These are phyloP conservation scores for Cyphomyrus plagiostoma DNA, from an alignment of 2,113 vertebrate genomes.

Conservation along the genomic window DNA sequence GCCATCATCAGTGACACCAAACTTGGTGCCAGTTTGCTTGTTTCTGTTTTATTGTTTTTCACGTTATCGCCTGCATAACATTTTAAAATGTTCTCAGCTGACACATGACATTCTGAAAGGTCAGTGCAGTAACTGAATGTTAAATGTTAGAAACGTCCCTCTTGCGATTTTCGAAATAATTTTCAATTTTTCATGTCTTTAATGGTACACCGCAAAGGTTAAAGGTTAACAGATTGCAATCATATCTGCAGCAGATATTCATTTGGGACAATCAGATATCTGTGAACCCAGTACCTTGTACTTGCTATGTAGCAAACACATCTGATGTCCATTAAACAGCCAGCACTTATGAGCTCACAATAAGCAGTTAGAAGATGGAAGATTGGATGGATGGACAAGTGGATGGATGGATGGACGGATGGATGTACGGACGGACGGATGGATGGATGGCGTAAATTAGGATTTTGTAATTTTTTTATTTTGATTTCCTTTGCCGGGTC, in stretches of 20 bases:
- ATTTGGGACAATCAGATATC: background rate
- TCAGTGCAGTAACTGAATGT: conserved; percentile 29
- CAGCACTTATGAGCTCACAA: background rate
- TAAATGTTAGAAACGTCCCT: conserved; percentile 1
- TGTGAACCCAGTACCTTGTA: background rate
- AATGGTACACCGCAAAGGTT: background rate
- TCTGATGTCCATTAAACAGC: background rate
- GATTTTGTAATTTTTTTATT: background rate
- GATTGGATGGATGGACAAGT: background rate
- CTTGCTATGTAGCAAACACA: background rate
- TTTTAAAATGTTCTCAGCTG: conserved; percentile 36
- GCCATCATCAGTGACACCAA: background rate
- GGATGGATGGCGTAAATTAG: background rate
- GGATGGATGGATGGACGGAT: background rate
- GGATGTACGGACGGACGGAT: background rate
- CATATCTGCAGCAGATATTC: background rate
- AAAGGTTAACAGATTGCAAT: background rate
- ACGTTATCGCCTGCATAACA: conserved; percentile 33
- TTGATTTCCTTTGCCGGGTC: background rate
- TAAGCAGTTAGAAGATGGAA: background rate
- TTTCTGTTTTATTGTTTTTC: background rate
- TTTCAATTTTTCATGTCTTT: background rate
- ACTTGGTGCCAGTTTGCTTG: background rate
- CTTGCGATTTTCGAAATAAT: background rate
- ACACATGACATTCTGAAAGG: conserved; percentile 39